phyloP scores from a whole-genome alignment of 2,113 vertebrate species.

The Ceratotherium simum region DNA sequence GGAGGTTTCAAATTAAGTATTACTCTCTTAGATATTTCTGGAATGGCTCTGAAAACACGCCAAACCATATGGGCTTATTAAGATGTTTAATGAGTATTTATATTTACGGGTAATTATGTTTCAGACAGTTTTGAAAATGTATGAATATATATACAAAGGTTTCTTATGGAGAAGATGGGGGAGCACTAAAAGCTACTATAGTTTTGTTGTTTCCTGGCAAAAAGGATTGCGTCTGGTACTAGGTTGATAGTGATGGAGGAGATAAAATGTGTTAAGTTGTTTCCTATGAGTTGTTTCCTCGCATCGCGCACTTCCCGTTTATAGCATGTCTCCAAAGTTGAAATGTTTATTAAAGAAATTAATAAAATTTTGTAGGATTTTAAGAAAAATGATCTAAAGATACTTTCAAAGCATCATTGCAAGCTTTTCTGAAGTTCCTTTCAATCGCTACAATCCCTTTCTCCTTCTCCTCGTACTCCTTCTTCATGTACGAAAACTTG shows the following conservation, averaged over 20 bases:
- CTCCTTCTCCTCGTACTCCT: neutral
- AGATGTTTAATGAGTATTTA: neutral
- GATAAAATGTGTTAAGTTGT: neutral
- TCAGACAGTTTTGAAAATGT: neutral
- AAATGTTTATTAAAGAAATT: neutral
- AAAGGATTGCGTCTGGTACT: neutral
- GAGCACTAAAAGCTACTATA: neutral
- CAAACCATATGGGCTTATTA: neutral
- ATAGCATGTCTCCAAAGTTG: neutral
- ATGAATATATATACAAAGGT: neutral
- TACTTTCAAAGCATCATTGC: neutral
- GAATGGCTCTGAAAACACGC: neutral
- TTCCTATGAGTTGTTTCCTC: neutral
- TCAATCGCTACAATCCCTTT: neutral
- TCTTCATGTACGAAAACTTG: neutral
- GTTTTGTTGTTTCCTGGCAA: neutral
- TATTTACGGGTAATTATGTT: neutral
- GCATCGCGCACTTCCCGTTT: neutral
- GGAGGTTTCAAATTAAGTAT: neutral
- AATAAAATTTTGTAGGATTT: neutral
- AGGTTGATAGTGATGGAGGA: neutral
- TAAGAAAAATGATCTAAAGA: rapidly evolving
- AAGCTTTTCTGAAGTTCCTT: neutral
- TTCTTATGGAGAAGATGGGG: neutral
- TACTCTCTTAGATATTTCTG: neutral